Evolutionary conservation across 1,140 invertebrate species (phyloP).

Genomic region (Cydia amplana): DNA sequence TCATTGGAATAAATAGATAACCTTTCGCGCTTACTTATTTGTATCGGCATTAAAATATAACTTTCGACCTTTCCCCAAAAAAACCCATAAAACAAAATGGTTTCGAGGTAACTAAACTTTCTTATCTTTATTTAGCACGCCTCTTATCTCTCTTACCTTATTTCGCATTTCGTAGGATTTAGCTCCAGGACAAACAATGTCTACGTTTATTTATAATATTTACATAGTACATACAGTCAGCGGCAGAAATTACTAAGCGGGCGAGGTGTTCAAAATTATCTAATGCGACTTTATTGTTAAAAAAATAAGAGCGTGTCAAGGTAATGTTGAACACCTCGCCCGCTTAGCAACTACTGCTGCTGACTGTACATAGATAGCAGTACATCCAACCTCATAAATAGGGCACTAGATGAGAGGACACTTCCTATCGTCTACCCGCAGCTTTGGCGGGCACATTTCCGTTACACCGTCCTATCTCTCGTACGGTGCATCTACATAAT

Average conservation of each 20-base stretch:
- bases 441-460: conserved; percentile 55
- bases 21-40: too few species aligned
- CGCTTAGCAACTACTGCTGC: too few species aligned
- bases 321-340: too few species aligned
- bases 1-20: not conserved
- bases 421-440: conserved; percentile 56
- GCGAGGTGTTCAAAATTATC: too few species aligned
- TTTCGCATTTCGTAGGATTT: not conserved
- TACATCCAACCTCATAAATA: conserved; percentile 63
- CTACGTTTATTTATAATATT: not conserved
- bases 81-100: too few species aligned
- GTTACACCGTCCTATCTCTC: conserved; percentile 59
- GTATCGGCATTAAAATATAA: too few species aligned
- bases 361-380: conserved; percentile 32
- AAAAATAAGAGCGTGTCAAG: too few species aligned
- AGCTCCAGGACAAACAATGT: not conserved
- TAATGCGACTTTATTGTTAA: too few species aligned
- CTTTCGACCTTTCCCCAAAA: too few species aligned
- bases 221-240: not conserved
- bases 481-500: conserved; percentile 26
- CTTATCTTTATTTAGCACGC: not conserved
- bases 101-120: not conserved
- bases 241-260: too few species aligned
- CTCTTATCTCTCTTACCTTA: not conserved
- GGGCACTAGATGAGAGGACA: conserved; percentile 64